These are phyloP conservation scores for Prionace glauca DNA, from an alignment of 2,797 vertebrate genomes.

Conservation along the genomic window DNA sequence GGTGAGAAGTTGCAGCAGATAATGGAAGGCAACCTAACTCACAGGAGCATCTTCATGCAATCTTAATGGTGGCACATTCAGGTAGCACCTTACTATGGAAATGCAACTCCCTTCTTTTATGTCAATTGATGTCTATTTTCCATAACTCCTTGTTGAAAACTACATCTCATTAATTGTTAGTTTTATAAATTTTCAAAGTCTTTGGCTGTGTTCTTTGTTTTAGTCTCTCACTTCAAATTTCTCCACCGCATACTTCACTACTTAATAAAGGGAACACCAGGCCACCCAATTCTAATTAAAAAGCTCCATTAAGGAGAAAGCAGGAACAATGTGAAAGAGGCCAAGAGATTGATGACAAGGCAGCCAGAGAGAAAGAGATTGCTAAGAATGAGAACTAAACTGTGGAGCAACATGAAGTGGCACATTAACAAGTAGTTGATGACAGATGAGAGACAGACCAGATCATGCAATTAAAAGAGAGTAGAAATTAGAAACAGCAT, in stretches of 20 bases:
- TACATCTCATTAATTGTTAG: not conserved
- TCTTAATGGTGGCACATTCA: not conserved
- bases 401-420: not conserved
- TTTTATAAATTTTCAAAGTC: not conserved
- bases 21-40: not conserved
- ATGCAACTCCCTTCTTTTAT: not conserved
- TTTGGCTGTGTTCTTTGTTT: not conserved
- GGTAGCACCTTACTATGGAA: not conserved
- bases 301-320: slow-evolving; percentile 2
- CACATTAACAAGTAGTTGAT: not conserved
- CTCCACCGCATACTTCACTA: not conserved
- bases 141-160: not conserved
- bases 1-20: not conserved
- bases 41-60: not conserved
- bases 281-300: not conserved
- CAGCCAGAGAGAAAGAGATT: not conserved
- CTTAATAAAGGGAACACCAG: not conserved
- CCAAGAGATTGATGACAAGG: not conserved
- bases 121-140: not conserved
- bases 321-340: not conserved
- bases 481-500: not conserved
- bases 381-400: not conserved
- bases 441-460: not conserved
- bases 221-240: not conserved
- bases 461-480: not conserved